Evolutionary conservation across 2,113 vertebrate species (phyloP), one percentile per base, ranked within the genome.

Genomic region (Leucopternis melanops): DNA sequence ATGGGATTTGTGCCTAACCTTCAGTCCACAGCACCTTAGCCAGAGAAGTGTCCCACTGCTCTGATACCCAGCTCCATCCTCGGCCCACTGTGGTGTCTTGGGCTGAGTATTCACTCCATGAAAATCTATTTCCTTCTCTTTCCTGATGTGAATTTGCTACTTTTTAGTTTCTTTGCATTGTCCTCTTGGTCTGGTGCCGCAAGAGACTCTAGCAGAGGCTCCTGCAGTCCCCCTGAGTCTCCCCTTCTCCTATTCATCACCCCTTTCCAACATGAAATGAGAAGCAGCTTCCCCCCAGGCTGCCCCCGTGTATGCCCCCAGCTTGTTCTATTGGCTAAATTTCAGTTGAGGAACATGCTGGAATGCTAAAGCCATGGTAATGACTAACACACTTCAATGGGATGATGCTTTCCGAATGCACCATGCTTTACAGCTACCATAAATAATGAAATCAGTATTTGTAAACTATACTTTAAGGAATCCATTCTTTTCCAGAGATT

Each of bases 361-460:
- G 88, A 97, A 95, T 22, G 29, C 72, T 90, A 90, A 95, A 63
- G 72, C 87, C 1, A 1, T 80, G 21, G 49, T 97, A 97, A 97
- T 95, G 92, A 95, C 88, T 94, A 96, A 96, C 97, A 97, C 82
- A 95, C 90, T 94, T 94, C 93, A 90, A 40, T 63, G 61, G 93
- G 95, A 90, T 3, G 40, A 88, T 52, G 90, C 90, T 93, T 96
- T 85, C 78, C 15, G 57, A 94, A 83, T 73, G 91, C 93, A 90
- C 81, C 11, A 5, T 52, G 79, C 80, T 95, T 95, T 96, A 96
- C 71, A 81, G 84, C 92, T 88, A 92, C 94, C 92, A 95, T 97
- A 97, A 97, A 97, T 96, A 94, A 96, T 94, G 90, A 88, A 94
- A 95, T 93, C 96, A 86, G 78, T 93, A 88, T 97, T 96, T 97